phyloP scores from a whole-genome alignment of 2,888 invertebrate species.

The Melanargia galathea region DNA sequence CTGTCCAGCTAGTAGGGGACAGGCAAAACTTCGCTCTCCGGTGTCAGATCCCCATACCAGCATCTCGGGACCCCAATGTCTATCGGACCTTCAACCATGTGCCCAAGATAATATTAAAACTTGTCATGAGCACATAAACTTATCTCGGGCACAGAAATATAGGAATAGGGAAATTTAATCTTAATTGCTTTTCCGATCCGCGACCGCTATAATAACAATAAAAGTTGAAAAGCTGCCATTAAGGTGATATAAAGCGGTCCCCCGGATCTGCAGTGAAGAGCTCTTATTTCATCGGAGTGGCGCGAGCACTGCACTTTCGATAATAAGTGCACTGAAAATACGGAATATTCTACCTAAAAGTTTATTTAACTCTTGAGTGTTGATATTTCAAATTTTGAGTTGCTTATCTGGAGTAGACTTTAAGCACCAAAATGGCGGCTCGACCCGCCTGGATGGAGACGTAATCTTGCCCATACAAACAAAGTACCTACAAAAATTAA shows the following conservation, averaged over 20 bases:
- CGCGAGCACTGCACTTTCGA: constrained; percentile 34
- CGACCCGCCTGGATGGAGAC: too few relatives aligned
- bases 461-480: too few relatives aligned
- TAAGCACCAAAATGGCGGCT: too few relatives aligned
- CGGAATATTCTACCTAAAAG: constrained; percentile 21
- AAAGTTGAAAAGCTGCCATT: constrained; percentile 30
- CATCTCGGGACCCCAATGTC: too few relatives aligned
- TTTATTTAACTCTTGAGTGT: constrained; percentile 15
- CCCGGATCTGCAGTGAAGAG: constrained; percentile 30
- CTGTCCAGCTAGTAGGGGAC: too few relatives aligned
- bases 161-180: constrained; percentile 18
- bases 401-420: background rate
- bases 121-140: too few relatives aligned
- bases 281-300: constrained; percentile 29
- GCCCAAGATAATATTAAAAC: too few relatives aligned
- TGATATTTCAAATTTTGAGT: background rate
- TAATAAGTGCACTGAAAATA: constrained; percentile 32
- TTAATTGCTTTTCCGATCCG: constrained; percentile 21
- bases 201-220: constrained; percentile 28
- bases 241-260: constrained; percentile 34
- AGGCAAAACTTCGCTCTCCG: too few relatives aligned
- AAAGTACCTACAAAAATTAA: too few relatives aligned
- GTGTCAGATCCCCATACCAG: too few relatives aligned
- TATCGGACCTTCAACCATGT: too few relatives aligned
- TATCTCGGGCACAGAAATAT: too few relatives aligned